A percentile compares a stretch with the other conserved stretches of the same genome.
These are phyloP conservation scores for Micronycteris hirsuta DNA, from an alignment of 2,113 vertebrate species.

Conservation along the genomic window DNA sequence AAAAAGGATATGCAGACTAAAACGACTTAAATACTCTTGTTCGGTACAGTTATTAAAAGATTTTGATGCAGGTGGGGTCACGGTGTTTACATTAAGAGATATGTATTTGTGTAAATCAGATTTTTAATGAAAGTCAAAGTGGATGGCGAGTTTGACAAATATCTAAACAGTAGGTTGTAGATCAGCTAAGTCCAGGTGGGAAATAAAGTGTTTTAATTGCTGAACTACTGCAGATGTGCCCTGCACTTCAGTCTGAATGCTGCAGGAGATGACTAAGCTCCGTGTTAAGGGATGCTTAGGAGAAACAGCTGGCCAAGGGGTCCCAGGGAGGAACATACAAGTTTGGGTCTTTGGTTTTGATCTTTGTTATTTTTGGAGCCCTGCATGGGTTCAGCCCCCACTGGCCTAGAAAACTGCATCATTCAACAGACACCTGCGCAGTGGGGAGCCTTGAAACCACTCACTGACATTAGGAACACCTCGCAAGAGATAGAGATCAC, in stretches of 20 bases:
- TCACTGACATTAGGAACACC: background rate
- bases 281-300: slow-evolving; percentile 56
- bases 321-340: slow-evolving; percentile 50
- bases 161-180: slow-evolving; percentile 58
- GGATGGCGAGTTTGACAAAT: slow-evolving; percentile 52
- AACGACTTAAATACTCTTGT: background rate
- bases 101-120: background rate
- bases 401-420: slow-evolving; percentile 7
- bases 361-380: background rate
- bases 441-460: slow-evolving; percentile 54
- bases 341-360: slow-evolving; percentile 31
- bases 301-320: slow-evolving; percentile 57
- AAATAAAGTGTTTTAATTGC: slow-evolving; percentile 59
- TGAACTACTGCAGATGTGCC: slow-evolving; percentile 59
- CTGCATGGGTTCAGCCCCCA: background rate
- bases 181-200: slow-evolving; percentile 33
- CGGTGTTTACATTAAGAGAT: background rate
- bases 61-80: background rate
- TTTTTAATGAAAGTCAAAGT: background rate
- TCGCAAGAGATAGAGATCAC: background rate
- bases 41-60: background rate
- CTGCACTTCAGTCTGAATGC: slow-evolving; percentile 65
- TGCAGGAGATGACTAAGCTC: slow-evolving; percentile 60
- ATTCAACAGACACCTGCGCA: slow-evolving; percentile 54
- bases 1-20: background rate